A percentile compares a stretch with the other conserved stretches of the same genome.
Conservation (phyloP, 2,113 vertebrate species). For the Abramis brama region DNA sequence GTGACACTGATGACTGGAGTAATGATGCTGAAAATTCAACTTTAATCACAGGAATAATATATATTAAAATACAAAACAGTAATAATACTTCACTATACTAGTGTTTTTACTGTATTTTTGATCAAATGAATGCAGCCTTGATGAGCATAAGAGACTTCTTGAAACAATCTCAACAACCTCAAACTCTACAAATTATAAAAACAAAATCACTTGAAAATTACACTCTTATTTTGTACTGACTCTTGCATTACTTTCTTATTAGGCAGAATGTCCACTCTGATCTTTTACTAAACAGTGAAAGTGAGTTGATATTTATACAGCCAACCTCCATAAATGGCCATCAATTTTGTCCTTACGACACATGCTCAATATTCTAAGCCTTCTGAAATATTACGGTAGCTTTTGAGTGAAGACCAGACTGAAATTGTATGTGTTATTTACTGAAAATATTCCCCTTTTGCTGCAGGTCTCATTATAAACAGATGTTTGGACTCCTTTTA, state of each 20-base stretch:
- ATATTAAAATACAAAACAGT: not conserved
- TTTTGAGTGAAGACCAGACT: not conserved
- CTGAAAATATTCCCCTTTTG: not conserved
- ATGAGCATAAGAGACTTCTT: not conserved
- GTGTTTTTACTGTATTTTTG: not conserved
- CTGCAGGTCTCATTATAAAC: not conserved
- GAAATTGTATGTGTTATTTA: not conserved
- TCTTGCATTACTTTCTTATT: not conserved
- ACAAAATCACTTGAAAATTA: not conserved
- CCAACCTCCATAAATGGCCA: not conserved
- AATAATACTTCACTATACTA: not conserved
- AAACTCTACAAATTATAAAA: not conserved
- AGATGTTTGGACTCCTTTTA: not conserved
- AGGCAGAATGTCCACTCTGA: not conserved
- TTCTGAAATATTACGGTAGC: not conserved
- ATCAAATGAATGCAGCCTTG: not conserved
- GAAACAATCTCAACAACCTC: not conserved
- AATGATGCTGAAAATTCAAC: not conserved
- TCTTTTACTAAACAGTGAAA: not conserved
- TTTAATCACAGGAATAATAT: not conserved
- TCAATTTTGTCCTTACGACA: not conserved
- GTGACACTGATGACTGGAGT: not conserved
- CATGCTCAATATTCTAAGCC: not conserved
- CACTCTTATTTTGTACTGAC: not conserved
- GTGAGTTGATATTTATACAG: not conserved